Percentiles rank a stretch among this genome's conserved stretches.
These are phyloP conservation scores for Hoplostethus atlanticus DNA, from an alignment of 2,797 vertebrate genomes.

Conservation along the genomic window DNA sequence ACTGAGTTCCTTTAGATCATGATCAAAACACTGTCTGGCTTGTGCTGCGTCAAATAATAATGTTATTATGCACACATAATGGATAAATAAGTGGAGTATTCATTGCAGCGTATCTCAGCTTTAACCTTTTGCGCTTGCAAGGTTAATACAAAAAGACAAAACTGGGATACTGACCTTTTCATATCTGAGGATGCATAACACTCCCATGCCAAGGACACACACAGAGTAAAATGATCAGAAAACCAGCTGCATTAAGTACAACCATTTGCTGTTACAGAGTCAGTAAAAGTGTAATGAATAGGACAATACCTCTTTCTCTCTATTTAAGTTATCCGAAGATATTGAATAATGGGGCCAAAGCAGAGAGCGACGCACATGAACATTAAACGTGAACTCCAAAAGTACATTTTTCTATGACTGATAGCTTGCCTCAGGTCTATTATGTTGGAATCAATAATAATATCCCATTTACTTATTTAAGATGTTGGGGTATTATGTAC, in stretches of 20 bases:
- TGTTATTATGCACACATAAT: not conserved
- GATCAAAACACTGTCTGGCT: too few species aligned
- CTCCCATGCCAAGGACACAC: too few species aligned
- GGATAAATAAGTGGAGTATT: not conserved
- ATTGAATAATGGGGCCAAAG: slow-evolving; percentile 59
- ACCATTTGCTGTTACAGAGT: slow-evolving; percentile 1
- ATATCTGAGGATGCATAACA: not conserved
- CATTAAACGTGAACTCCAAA: slow-evolving; percentile 58
- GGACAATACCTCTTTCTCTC: slow-evolving; percentile 35
- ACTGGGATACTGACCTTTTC: not conserved
- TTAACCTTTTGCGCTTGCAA: not conserved
- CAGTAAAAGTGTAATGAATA: slow-evolving; percentile 53
- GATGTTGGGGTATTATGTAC: slow-evolving; percentile 79
- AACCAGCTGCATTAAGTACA: not conserved
- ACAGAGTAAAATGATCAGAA: not conserved
- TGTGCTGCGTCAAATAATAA: not conserved
- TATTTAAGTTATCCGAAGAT: slow-evolving; percentile 58
- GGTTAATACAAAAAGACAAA: not conserved
- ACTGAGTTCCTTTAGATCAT: too few species aligned
- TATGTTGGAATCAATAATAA: slow-evolving; percentile 76
- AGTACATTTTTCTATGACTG: slow-evolving; percentile 67
- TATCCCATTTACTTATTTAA: slow-evolving; percentile 80
- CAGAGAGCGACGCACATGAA: slow-evolving; percentile 34
- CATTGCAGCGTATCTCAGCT: not conserved
- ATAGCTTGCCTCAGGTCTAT: slow-evolving; percentile 64